Base-by-base conservation (phyloP, 2,797 vertebrate species). In the Sebastes glaucus region DNA sequence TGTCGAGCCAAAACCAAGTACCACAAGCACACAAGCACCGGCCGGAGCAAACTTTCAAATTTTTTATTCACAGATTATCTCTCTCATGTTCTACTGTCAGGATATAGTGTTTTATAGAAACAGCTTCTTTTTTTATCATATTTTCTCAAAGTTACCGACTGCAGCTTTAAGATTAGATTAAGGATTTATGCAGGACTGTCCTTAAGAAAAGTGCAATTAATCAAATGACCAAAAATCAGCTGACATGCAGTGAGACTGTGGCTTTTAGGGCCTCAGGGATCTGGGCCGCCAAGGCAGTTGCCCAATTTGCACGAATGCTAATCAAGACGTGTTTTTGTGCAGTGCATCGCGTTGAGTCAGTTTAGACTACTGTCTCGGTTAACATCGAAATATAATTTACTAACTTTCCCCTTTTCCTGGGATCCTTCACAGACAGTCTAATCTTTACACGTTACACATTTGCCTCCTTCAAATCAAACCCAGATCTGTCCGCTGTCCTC, bases 171-270 rank as follows among this genome's bases (percentile, higher is more conserved):
- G 11, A 49, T n/a, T 6, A 0, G 20, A 67, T 56, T 18, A 23
- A 11, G 4, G 3, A 35, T 30, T 33, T 11, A 59, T 61, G 18
- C 38, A 64, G 20, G 23, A n/a, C 13, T 25, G 23, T 2, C 56
- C 16, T 28, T 52, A 16, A 60, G 16, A 33, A 49, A 59, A 18
- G 2, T 62, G 30, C 42, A 74, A 62, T 79, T 42, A 75, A 61
- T 42, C 6, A 38, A 70, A 78, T 78, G 23, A 74, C 1, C 25
- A 27, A 57, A n/a, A 56, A 6, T 16, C 11, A 4, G 60, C 27
- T 59, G 65, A 71, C 65, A 18, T 33, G 18, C 53, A 56, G 42
- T 9, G 23, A 71, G 32, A 22, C 13, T 53, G 66, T 27, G n/a
- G 11, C 20, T 53, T 23, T 52, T 30, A 28, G 57, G 64, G 63